These are phyloP conservation scores for Diachrysia chrysitis DNA, from an alignment of 2,888 invertebrate species.

Conservation along the genomic window DNA sequence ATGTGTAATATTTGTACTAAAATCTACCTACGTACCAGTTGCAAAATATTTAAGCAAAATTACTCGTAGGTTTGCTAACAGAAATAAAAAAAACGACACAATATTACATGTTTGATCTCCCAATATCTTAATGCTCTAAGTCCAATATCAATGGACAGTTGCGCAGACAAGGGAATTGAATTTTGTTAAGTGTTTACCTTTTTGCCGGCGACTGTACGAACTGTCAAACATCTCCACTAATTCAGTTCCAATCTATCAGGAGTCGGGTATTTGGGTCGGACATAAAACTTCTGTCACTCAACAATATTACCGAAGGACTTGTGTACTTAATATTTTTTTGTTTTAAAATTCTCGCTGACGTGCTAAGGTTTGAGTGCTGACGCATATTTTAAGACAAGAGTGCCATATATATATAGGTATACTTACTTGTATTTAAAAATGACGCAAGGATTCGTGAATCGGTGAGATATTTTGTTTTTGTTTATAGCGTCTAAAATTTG, in stretches of 20 bases:
- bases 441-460: neutral
- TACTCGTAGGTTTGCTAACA: neutral
- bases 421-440: neutral
- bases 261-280: conserved; percentile 19
- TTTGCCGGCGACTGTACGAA: neutral
- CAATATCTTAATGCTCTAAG: too few relatives aligned
- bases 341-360: conserved; percentile 23
- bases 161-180: conserved; percentile 4
- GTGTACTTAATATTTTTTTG: conserved; percentile 17
- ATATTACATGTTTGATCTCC: neutral
- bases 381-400: conserved; percentile 39
- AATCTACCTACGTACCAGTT: neutral
- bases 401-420: too few relatives aligned
- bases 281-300: conserved; percentile 53
- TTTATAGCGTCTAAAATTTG: neutral
- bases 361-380: conserved; percentile 28
- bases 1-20: conserved; percentile 18
- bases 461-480: neutral
- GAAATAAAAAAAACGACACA: neutral
- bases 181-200: neutral
- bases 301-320: conserved; percentile 42
- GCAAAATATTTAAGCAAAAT: neutral
- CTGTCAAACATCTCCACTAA: conserved; percentile 33
- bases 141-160: neutral
- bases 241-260: conserved; percentile 48